phyloP scores from a whole-genome alignment of 2,888 invertebrate genomes.

The Platypus cylindrus region DNA sequence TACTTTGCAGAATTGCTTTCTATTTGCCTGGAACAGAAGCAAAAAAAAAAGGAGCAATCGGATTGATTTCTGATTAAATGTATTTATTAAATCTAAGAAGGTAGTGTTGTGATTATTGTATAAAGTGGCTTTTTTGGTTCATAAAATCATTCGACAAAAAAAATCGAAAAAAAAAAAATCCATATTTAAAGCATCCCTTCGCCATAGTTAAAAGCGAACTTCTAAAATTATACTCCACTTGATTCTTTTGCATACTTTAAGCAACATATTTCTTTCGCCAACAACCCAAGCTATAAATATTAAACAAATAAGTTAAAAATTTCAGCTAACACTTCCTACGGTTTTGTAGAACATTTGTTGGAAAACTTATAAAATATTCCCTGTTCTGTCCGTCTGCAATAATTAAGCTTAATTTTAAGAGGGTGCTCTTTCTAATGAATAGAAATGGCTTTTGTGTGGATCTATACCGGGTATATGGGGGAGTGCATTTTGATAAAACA shows the following conservation, averaged over 20 bases:
- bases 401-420: slow-evolving; percentile 16
- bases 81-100: slow-evolving; percentile 16
- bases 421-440: slow-evolving; percentile 16
- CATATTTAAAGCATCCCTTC: too few relatives aligned
- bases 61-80: slow-evolving; percentile 15
- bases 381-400: slow-evolving; percentile 16
- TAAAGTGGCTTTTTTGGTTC: too few relatives aligned
- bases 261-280: slow-evolving; percentile 17
- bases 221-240: slow-evolving; percentile 16
- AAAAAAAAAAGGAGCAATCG: slow-evolving; percentile 14
- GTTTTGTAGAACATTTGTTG: slow-evolving; percentile 17
- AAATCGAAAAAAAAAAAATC: too few relatives aligned
- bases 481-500: background rate
- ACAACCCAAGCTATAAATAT: slow-evolving; percentile 17
- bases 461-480: too few relatives aligned
- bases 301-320: slow-evolving; percentile 18
- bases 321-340: slow-evolving; percentile 14
- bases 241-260: slow-evolving; percentile 17
- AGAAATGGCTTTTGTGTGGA: slow-evolving; percentile 15
- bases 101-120: too few relatives aligned
- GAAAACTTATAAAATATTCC: slow-evolving; percentile 17
- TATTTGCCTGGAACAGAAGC: too few relatives aligned
- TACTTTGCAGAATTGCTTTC: slow-evolving; percentile 29
- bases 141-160: too few relatives aligned
- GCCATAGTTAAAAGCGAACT: too few relatives aligned